phyloP scores from a whole-genome alignment of 2,888 invertebrate genomes.

The Cylloceria caligata region DNA sequence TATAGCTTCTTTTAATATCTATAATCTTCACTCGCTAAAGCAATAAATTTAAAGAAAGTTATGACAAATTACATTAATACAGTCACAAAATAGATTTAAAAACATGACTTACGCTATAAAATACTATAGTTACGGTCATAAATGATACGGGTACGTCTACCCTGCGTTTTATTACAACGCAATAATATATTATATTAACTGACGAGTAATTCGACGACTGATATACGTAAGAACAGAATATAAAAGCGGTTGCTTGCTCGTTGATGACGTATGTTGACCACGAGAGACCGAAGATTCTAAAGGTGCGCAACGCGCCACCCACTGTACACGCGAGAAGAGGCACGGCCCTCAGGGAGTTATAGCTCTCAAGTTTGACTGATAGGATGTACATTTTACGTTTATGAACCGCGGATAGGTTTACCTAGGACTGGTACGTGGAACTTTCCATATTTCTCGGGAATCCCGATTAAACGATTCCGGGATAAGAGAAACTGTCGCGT shows the following conservation, averaged over 20 bases:
- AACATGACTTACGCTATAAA: conserved; percentile 1
- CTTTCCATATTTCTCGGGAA: conserved; percentile 69
- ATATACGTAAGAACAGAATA: background rate
- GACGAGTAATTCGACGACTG: background rate
- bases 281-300: conserved; percentile 9
- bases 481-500: conserved; percentile 53
- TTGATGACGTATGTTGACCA: conserved; percentile 39
- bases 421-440: conserved; percentile 69
- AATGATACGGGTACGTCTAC: background rate
- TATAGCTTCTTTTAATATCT: too few species aligned
- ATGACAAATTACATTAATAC: background rate
- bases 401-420: conserved; percentile 49
- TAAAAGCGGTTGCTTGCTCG: conserved; percentile 18
- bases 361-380: conserved; percentile 63
- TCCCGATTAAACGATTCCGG: conserved; percentile 73
- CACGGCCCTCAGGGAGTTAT: conserved; percentile 62
- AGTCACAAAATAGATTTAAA: background rate
- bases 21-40: too few species aligned
- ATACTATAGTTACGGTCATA: conserved; percentile 1
- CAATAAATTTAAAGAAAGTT: background rate
- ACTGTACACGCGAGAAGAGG: conserved; percentile 37
- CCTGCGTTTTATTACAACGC: conserved; percentile 24
- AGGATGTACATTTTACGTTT: conserved; percentile 36
- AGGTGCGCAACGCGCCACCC: conserved; percentile 35
- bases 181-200: conserved; percentile 23